A percentile compares a stretch with the other conserved stretches of the same genome.
phyloP scores from a whole-genome alignment of 1,140 invertebrate species.

The Tribolium madens region DNA sequence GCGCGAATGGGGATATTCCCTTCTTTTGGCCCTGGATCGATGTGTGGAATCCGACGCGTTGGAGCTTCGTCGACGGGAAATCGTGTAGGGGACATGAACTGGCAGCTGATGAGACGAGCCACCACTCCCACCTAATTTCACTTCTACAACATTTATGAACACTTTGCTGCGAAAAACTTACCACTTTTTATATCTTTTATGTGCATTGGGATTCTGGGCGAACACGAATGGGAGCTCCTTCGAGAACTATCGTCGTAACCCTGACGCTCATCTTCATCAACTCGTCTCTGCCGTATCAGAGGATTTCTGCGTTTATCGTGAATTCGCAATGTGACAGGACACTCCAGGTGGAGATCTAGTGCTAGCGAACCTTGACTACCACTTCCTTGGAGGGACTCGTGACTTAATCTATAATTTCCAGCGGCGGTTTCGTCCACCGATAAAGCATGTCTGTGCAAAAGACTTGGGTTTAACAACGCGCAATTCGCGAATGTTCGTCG shows the following conservation, averaged over 20 bases:
- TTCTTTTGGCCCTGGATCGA: slow-evolving; percentile 55
- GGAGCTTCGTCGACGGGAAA: slow-evolving; percentile 59
- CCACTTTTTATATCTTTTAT: slow-evolving; percentile 42
- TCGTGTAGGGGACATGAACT: slow-evolving; percentile 42
- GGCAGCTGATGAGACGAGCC: slow-evolving; percentile 58
- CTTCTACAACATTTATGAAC: no score
- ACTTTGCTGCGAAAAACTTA: neutral
- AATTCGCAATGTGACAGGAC: slow-evolving; percentile 76
- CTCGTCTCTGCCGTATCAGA: slow-evolving; percentile 78
- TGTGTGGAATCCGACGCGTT: slow-evolving; percentile 64
- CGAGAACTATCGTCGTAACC: slow-evolving; percentile 46
- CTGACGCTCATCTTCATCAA: slow-evolving; percentile 73
- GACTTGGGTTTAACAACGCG: slow-evolving; percentile 70
- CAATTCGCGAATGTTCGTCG: slow-evolving; percentile 65
- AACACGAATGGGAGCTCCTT: slow-evolving; percentile 59
- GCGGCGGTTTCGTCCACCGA: slow-evolving; percentile 71
- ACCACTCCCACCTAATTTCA: slow-evolving; percentile 44
- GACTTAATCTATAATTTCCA: slow-evolving; percentile 67
- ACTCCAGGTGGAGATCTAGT: slow-evolving; percentile 78
- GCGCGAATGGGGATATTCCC: slow-evolving; percentile 56
- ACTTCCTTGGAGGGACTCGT: slow-evolving; percentile 69
- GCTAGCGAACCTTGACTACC: slow-evolving; percentile 77
- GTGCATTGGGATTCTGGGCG: slow-evolving; percentile 46
- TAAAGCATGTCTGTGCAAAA: slow-evolving; percentile 72
- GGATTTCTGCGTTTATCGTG: slow-evolving; percentile 78